Base-by-base conservation (phyloP, 2,797 vertebrate species). In the Apogon hyalosoma region DNA sequence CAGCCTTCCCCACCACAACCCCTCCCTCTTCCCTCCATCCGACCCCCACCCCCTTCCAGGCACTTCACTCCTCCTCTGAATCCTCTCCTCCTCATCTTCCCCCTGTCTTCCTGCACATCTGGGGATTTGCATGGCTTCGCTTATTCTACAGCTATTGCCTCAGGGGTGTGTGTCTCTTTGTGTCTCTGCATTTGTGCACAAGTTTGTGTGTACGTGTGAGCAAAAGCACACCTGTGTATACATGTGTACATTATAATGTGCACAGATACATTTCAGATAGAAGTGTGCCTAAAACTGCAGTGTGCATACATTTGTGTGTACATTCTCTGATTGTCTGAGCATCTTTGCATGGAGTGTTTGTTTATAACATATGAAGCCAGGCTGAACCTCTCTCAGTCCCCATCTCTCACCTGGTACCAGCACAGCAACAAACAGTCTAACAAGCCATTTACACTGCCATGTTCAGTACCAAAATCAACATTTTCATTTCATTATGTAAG, bases 81-180 rank as follows among this genome's bases (percentile, higher is more conserved):
- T 79, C 80, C 76, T 60, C 84, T 84, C 82, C 51, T 77, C 77
- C 69, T 74, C 78, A 77, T 80, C 82, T 67, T 58, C 63, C 68
- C 74, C 61, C 75, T 57, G 69, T 88, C 81, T 80, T 76, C 68
- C 80, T 74, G 79, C 76, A 87, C 86, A 92, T 92, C 87, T 91
- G 87, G 85, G 82, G 83, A 90, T 90, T 90, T 88, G 85, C 83
- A 88, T 88, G 72, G 82, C 82, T 90, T 85, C 51, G 33, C 81
- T 80, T 83, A 77, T 85, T 91, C 75, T 84, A 79, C 60, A 71
- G 70, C 70, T 56, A 73, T 74, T 52, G 86, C 87, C 46, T 38
- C 77, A 69, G 88, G 86, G 77, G 3, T 77, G 75, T 60, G 79
- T 40, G 75, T 65, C 40, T 68, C 28, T 45, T 21, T 60, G 73